Conservation (phyloP, 2,113 vertebrate species). For the Centropristis striata region DNA sequence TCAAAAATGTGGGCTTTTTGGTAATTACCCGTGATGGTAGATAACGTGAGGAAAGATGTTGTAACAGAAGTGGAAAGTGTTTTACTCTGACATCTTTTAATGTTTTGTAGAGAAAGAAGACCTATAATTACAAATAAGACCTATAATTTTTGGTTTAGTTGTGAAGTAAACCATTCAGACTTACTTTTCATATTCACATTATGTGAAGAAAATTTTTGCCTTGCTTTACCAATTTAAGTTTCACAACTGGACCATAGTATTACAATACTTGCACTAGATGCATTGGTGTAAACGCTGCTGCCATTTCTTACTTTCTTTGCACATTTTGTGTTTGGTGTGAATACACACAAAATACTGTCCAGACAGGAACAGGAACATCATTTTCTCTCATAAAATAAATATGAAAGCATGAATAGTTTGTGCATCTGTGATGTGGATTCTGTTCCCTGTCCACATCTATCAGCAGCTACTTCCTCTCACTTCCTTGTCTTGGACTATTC, state of each 20-base stretch:
- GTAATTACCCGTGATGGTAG: conserved; percentile 57
- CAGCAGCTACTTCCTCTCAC: conserved; percentile 33
- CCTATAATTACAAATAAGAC: conserved; percentile 21
- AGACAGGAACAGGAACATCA: neutral
- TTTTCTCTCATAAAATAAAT: neutral
- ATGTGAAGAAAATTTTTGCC: no score
- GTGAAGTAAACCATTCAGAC: neutral
- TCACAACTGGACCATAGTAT: no score
- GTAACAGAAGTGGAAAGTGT: conserved; percentile 14
- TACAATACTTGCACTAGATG: no score
- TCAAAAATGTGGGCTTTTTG: conserved; percentile 32
- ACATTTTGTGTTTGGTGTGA: no score
- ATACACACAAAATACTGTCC: no score
- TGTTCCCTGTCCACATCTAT: neutral
- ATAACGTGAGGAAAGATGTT: conserved; percentile 28
- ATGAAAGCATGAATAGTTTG: conserved; percentile 17
- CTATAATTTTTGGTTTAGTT: neutral
- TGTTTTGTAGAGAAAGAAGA: neutral
- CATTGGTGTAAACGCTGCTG: no score
- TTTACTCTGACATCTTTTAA: conserved; percentile 3
- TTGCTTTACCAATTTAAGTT: no score
- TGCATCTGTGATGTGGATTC: conserved; percentile 24
- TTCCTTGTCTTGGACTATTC: conserved; percentile 1
- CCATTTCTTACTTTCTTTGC: no score
- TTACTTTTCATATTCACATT: neutral